phyloP scores from a whole-genome alignment of 2,888 invertebrate species.

The Cryptophagus acutangulus region DNA sequence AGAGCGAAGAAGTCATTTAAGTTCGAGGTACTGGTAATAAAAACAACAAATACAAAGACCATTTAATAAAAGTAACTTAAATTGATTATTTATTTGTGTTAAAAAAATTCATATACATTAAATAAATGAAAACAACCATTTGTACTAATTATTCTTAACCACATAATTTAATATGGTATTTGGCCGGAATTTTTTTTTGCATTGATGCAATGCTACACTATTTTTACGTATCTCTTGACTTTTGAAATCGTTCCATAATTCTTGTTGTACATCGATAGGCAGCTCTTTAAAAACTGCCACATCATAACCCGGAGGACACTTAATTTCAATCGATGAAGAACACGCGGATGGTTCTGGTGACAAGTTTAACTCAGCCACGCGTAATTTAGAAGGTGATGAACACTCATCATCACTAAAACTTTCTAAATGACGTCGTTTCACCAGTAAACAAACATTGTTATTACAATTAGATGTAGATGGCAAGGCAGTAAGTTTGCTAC shows the following conservation, averaged over 20 bases:
- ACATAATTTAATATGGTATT: constrained; percentile 67
- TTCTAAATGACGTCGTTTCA: constrained; percentile 47
- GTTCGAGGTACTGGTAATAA: too few species aligned
- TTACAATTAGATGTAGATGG: constrained; percentile 12
- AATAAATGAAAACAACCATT: too few species aligned
- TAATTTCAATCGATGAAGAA: constrained; percentile 16
- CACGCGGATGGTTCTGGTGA: neutral
- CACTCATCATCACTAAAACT: constrained; percentile 45
- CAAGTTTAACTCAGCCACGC: constrained; percentile 45
- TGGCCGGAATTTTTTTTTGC: constrained; percentile 55
- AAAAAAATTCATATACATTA: too few species aligned
- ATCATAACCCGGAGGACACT: constrained; percentile 63
- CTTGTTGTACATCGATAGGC: constrained; percentile 67
- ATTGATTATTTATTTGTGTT: too few species aligned
- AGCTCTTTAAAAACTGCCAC: constrained; percentile 65
- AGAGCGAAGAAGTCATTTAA: too few species aligned
- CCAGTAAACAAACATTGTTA: constrained; percentile 42
- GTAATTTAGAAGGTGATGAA: constrained; percentile 61
- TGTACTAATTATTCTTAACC: too few species aligned
- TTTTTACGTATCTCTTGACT: constrained; percentile 23
- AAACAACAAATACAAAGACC: too few species aligned
- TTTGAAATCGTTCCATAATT: constrained; percentile 66
- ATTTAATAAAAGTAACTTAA: too few species aligned
- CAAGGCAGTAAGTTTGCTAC: constrained; percentile 50
- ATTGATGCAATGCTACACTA: constrained; percentile 49